These are phyloP conservation scores for Junonia oenone DNA, from an alignment of 2,888 invertebrate species.

Conservation along the genomic window DNA sequence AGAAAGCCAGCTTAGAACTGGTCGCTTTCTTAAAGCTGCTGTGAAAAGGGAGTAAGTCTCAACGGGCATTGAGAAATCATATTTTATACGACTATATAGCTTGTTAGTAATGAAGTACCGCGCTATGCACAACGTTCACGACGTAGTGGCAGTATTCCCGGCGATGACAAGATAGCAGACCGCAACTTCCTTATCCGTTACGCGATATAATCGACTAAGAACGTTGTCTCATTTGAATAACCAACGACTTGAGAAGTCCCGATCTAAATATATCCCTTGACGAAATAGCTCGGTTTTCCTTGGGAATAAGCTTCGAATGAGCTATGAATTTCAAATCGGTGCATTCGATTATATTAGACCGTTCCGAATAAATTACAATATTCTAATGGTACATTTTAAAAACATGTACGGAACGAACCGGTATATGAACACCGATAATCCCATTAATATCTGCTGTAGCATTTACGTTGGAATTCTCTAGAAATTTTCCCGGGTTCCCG, in stretches of 20 bases:
- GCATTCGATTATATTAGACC: constrained; percentile 33
- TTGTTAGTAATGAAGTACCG: constrained; percentile 25
- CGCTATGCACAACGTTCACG: constrained; percentile 20
- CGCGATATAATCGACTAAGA: constrained; percentile 59
- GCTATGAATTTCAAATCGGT: constrained; percentile 31
- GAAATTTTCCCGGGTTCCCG: constrained; percentile 73
- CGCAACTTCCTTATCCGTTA: constrained; percentile 67
- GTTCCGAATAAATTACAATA: constrained; percentile 20
- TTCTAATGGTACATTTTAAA: constrained; percentile 2
- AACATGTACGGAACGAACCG: constrained; percentile 3
- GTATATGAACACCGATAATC: constrained; percentile 50
- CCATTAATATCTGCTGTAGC: constrained; percentile 70
- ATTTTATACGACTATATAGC: constrained; percentile 21
- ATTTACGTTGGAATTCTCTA: constrained; percentile 74
- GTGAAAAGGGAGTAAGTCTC: constrained; percentile 22
- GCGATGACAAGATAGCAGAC: constrained; percentile 57
- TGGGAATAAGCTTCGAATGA: constrained; percentile 34
- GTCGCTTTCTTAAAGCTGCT: constrained; percentile 25
- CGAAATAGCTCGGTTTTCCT: constrained; percentile 51
- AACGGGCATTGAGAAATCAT: constrained; percentile 25
- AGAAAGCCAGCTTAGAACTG: constrained; percentile 26
- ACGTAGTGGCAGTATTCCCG: constrained; percentile 41
- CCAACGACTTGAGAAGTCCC: constrained; percentile 44
- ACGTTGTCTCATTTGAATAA: constrained; percentile 69
- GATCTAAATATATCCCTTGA: constrained; percentile 50